Percentiles rank a stretch among this genome's conserved stretches.
Conservation (phyloP, 1,140 invertebrate genomes). For the Sitophilus oryzae region DNA sequence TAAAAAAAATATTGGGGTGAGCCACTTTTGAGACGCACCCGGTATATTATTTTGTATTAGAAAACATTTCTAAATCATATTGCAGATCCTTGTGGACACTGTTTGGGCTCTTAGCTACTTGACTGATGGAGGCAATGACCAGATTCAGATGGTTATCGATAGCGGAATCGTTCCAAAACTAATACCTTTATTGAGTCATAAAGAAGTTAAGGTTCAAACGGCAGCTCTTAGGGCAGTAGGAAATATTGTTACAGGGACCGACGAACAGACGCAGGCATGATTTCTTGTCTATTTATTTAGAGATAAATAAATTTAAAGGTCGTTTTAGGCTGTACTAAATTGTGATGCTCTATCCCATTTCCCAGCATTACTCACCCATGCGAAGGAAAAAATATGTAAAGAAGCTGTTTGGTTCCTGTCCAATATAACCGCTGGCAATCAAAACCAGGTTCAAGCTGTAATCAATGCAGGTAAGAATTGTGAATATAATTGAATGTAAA, state of each 20-base stretch:
- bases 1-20: too few species aligned
- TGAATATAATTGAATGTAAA: neutral
- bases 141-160: constrained; percentile 98
- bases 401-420: constrained; percentile 99
- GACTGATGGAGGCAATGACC: constrained; percentile 96
- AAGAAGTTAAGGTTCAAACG: constrained; percentile 96
- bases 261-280: constrained; percentile 89
- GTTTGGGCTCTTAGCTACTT: constrained; percentile 99
- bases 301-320: neutral
- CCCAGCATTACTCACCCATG: constrained; percentile 80
- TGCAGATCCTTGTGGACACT: constrained; percentile 94
- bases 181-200: constrained; percentile 91
- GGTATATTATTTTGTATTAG: too few species aligned
- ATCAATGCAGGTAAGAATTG: constrained; percentile 71
- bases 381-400: constrained; percentile 80
- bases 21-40: too few species aligned
- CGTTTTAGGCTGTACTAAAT: constrained; percentile 69
- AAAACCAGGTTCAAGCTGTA: constrained; percentile 95
- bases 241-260: constrained; percentile 98
- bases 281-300: too few species aligned
- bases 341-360: constrained; percentile 91
- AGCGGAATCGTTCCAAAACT: constrained; percentile 90
- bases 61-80: constrained; percentile 11
- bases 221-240: constrained; percentile 94
- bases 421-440: constrained; percentile 98